These are phyloP conservation scores for Lacanobia wlatinum DNA, from an alignment of 2,888 invertebrate genomes.

Conservation along the genomic window DNA sequence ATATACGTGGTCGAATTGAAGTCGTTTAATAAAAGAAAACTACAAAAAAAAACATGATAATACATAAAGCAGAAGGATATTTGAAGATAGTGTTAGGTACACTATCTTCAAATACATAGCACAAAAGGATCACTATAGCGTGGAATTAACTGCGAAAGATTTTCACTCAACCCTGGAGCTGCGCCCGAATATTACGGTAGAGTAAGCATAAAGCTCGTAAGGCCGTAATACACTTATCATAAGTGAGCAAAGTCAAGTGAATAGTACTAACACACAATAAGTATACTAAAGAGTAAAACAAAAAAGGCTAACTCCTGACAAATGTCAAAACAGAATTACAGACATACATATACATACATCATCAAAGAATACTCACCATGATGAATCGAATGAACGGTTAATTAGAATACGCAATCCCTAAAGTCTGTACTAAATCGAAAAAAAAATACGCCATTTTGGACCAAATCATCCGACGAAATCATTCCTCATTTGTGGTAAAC, in stretches of 20 bases:
- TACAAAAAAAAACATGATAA: too few relatives aligned
- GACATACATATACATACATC: too few relatives aligned
- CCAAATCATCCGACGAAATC: too few relatives aligned
- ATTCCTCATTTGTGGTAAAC: too few relatives aligned
- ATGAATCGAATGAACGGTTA: too few relatives aligned
- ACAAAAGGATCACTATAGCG: background rate
- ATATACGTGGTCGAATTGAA: too few relatives aligned
- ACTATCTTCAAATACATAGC: constrained; percentile 1
- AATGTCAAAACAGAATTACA: background rate
- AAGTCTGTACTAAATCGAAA: too few relatives aligned
- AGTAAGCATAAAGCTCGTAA: constrained; percentile 28
- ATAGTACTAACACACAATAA: constrained; percentile 9
- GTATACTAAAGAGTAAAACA: background rate
- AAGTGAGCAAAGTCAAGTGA: constrained; percentile 37
- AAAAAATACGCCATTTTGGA: too few relatives aligned
- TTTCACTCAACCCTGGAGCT: constrained; percentile 33
- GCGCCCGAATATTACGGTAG: constrained; percentile 20
- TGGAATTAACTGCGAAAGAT: constrained; percentile 19
- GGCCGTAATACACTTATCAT: constrained; percentile 40
- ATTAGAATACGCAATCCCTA: too few relatives aligned
- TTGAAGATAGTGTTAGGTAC: too few relatives aligned
- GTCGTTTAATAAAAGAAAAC: too few relatives aligned
- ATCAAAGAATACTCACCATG: background rate
- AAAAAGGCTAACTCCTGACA: constrained; percentile 12
- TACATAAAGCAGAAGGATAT: too few relatives aligned